Evolutionary conservation across 2,797 vertebrate genomes (phyloP), one percentile per base, ranked within the genome.

Genomic region (Squalus acanthias): DNA sequence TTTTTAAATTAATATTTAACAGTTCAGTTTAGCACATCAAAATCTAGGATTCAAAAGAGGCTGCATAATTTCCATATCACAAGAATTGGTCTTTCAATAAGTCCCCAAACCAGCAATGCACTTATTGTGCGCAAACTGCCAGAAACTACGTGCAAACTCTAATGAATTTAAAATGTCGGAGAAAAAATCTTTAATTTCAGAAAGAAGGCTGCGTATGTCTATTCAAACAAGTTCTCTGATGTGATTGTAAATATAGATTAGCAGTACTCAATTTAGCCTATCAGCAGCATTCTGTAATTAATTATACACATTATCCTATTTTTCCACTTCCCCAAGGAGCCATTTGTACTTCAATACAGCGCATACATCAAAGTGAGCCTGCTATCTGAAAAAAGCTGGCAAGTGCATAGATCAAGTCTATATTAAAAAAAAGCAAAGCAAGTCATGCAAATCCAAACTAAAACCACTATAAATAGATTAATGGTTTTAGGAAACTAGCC

Each of bases 391-490:
- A 95, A 95, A 95, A 95, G 76, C 29, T 20, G 53, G 70, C n/a
- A 76, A 95, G 26, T 95, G 46, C 70, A 57, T 10, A 57, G 70
- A 76, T 76, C 50, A 74, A 15, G 70, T 76, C 94, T 22, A 95
- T 60, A 93, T 93, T 93, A 69, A 60, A 92, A 92, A 91, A 74
- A 95, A 95, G 70, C 70, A 72, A 72, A 95, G 12, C 50, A 95
- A 33, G 69, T 95, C 69, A 33, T 22, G 94, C 94, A 95, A 95
- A 74, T 33, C 94, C 50, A 95, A 95, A 74, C 94, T 53, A 53
- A 95, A 95, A 95, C 72, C 46, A 76, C 94, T 95, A 95, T 57
- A 95, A 76, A 95, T 76, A 95, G 70, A 95, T 95, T 53, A 60
- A 95, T 76, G 50, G 70, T 53, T 29, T 95, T 72, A 60, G 94